Conservation (phyloP, 2,888 invertebrate genomes). For the Subacronicta megacephala region DNA sequence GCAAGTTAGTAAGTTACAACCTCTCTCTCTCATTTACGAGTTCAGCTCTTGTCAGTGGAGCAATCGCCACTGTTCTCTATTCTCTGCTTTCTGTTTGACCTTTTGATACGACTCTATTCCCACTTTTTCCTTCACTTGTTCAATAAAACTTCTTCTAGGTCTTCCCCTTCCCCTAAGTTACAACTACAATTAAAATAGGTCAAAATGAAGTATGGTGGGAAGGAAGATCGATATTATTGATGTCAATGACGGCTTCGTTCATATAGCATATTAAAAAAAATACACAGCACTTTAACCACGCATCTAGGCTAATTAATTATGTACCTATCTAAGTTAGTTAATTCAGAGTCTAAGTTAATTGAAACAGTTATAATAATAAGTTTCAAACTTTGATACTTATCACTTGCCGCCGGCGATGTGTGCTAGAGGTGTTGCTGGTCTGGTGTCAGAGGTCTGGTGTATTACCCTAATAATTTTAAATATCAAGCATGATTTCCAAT, state of each 20-base stretch:
- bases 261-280: background rate
- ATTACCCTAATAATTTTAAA: background rate
- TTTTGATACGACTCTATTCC: too few species aligned
- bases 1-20: conserved; percentile 1
- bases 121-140: too few species aligned
- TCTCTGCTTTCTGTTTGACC: too few species aligned
- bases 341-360: background rate
- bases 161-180: too few species aligned
- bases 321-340: background rate
- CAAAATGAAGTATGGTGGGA: background rate
- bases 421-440: conserved; percentile 7
- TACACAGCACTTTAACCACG: background rate
- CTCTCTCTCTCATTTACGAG: too few species aligned
- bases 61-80: too few species aligned
- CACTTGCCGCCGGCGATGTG: conserved; percentile 39
- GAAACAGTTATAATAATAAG: background rate
- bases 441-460: background rate
- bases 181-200: too few species aligned
- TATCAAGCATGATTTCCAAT: too few species aligned
- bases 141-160: too few species aligned
- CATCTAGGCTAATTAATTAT: background rate
- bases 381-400: background rate
- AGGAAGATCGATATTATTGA: background rate
- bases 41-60: too few species aligned
- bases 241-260: background rate